A percentile compares a stretch with the other conserved stretches of the same genome.
Conservation (phyloP, 2,888 invertebrate species). For the Tigriopus californicus region DNA sequence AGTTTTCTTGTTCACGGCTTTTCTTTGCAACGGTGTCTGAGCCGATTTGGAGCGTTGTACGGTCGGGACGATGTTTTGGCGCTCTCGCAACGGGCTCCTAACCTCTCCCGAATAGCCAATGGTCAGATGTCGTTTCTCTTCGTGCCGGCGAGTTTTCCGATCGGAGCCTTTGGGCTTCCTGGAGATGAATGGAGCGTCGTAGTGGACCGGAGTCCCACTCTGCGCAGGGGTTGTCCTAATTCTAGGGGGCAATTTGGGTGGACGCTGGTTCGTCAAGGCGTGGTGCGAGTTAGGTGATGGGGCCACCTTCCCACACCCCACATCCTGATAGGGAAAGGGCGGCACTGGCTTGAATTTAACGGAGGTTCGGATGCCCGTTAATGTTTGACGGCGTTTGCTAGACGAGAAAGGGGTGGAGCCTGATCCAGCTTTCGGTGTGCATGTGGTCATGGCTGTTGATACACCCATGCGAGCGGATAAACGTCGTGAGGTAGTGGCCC, state of each 20-base stretch:
- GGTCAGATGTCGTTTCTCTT: slow-evolving; percentile 1
- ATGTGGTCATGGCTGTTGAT: not conserved
- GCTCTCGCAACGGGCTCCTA: slow-evolving; percentile 9
- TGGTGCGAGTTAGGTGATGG: no score
- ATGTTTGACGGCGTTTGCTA: not conserved
- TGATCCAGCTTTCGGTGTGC: not conserved
- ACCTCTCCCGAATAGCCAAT: slow-evolving; percentile 13
- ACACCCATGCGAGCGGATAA: slow-evolving; percentile 11
- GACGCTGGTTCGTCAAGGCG: no score
- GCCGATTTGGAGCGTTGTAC: slow-evolving; percentile 12
- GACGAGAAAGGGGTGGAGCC: not conserved
- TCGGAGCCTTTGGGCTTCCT: no score
- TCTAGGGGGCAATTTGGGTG: not conserved
- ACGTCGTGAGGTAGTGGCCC: not conserved
- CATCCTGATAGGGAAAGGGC: no score
- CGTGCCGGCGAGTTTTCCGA: not conserved
- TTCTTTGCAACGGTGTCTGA: not conserved
- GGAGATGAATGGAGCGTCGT: no score
- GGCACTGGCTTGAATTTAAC: not conserved
- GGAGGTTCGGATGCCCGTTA: slow-evolving; percentile 11
- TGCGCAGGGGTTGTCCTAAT: not conserved
- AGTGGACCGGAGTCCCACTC: no score
- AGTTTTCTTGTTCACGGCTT: not conserved
- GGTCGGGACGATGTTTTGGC: slow-evolving; percentile 6
- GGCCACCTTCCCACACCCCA: no score